Evolutionary conservation across 2,797 vertebrate species (phyloP).

Genomic region (Pantherophis vulpinus): DNA sequence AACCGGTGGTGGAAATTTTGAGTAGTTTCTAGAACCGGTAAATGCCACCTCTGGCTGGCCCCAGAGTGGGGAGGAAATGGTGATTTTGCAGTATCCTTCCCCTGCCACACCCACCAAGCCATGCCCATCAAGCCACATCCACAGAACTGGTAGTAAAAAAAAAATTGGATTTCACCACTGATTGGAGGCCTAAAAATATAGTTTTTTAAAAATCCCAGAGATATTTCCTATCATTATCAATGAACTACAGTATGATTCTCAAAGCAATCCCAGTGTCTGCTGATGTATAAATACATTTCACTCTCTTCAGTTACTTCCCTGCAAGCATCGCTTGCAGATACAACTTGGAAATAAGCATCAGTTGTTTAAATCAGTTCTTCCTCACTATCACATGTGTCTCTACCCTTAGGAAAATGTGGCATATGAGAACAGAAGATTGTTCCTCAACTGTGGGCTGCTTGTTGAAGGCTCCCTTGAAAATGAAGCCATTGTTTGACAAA

Average conservation of each 20-base stretch:
- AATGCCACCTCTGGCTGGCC: too few relatives aligned
- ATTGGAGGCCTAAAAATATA: not conserved
- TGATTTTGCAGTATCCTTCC: too few relatives aligned
- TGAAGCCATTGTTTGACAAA: not conserved
- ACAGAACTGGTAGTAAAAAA: too few relatives aligned
- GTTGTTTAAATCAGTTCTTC: not conserved
- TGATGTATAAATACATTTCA: not conserved
- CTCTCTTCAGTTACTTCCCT: not conserved
- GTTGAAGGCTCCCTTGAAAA: not conserved
- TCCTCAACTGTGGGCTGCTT: not conserved
- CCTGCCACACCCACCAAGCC: too few relatives aligned
- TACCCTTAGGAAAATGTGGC: not conserved
- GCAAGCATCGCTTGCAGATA: not conserved
- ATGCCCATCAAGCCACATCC: too few relatives aligned
- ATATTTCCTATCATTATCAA: not conserved
- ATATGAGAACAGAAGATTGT: not conserved
- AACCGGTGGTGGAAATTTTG: too few relatives aligned
- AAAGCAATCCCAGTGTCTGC: not conserved
- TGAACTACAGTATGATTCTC: not conserved
- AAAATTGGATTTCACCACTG: too few relatives aligned
- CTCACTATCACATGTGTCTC: not conserved
- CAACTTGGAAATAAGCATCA: not conserved
- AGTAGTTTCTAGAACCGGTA: too few relatives aligned
- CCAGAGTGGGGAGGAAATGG: too few relatives aligned
- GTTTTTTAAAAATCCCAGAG: not conserved